These are phyloP conservation scores for Clarias macrocephalus DNA, from an alignment of 2,113 vertebrate genomes.

Conservation along the genomic window DNA sequence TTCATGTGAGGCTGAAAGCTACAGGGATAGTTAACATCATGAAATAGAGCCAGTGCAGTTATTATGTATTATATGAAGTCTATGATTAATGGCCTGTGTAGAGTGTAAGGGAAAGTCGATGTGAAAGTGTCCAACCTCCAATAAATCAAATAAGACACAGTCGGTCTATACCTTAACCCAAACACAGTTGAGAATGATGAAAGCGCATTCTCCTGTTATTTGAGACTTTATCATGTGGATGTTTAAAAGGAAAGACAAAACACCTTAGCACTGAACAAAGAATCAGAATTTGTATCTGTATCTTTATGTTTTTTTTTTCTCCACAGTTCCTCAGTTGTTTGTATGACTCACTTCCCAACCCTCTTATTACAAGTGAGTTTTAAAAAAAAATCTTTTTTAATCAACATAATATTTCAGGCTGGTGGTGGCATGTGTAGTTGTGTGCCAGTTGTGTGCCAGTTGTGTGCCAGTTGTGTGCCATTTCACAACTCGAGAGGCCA, in stretches of 20 bases:
- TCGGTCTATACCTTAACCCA: slow-evolving; percentile 79
- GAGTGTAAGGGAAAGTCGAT: slow-evolving; percentile 79
- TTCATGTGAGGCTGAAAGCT: neutral
- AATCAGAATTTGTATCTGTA: neutral
- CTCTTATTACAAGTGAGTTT: neutral
- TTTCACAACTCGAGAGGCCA: neutral
- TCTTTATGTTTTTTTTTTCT: neutral
- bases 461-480: no score
- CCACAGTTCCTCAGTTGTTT: neutral
- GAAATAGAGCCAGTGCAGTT: slow-evolving; percentile 78
- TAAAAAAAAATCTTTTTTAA: no score
- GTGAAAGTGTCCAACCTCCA: slow-evolving; percentile 81
- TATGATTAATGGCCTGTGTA: slow-evolving; percentile 79
- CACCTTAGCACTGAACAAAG: neutral
- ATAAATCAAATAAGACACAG: slow-evolving; percentile 77
- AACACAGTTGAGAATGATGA: slow-evolving; percentile 78
- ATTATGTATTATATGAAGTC: slow-evolving; percentile 79
- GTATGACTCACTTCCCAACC: neutral
- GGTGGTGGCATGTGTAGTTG: neutral
- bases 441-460: no score
- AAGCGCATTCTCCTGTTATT: neutral
- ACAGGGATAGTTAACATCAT: slow-evolving; percentile 68
- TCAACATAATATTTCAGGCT: neutral
- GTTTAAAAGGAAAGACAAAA: neutral
- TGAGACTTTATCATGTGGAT: neutral